phyloP scores from a whole-genome alignment of 2,113 vertebrate genomes.

The Eonycteris spelaea region DNA sequence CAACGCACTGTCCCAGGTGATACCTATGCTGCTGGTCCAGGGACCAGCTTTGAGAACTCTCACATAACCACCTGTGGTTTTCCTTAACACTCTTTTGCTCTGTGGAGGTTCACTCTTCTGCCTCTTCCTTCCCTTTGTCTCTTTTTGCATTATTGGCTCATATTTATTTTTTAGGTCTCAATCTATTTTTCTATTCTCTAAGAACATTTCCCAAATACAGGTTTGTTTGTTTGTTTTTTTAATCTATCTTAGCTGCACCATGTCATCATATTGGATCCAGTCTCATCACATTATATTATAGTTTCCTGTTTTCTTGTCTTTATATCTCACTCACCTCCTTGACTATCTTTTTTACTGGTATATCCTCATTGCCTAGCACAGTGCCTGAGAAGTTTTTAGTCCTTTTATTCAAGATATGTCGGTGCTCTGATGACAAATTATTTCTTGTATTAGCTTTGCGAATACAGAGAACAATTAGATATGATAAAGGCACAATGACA shows the following conservation, averaged over 20 bases:
- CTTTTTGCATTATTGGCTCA: neutral
- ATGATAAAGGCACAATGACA: neutral
- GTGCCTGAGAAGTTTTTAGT: neutral
- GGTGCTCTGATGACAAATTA: neutral
- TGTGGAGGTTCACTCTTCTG: fast-evolving
- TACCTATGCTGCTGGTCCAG: neutral
- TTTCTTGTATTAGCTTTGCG: neutral
- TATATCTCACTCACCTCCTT: neutral
- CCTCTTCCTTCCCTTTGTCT: neutral
- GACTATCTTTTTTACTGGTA: neutral
- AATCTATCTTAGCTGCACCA: neutral
- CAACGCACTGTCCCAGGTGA: neutral
- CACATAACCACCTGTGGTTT: neutral
- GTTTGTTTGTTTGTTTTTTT: neutral
- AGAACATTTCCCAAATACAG: neutral
- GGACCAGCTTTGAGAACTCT: neutral
- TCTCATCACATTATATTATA: neutral
- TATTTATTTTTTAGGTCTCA: neutral
- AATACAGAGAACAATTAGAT: neutral
- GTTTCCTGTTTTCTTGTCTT: neutral
- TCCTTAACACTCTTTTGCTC: neutral
- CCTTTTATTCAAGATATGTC: neutral
- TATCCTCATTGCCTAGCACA: neutral
- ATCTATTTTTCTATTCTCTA: neutral
- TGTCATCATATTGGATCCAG: neutral